Conservation (phyloP, 2,888 invertebrate genomes). For the Melangyna quadrimaculata region DNA sequence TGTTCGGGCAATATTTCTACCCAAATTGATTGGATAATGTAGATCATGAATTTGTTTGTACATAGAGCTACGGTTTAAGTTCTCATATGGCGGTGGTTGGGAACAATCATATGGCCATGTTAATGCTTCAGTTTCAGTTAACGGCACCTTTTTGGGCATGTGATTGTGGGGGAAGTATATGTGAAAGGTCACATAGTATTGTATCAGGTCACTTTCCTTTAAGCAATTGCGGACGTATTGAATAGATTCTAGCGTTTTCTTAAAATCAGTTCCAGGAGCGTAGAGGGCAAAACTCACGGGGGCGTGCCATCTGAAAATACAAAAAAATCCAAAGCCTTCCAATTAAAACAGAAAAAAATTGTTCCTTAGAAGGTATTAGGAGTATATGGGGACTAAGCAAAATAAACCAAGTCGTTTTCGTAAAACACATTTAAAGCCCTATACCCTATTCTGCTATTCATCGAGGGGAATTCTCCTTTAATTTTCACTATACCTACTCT, state of each 20-base stretch:
- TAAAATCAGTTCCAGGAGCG: constrained; percentile 85
- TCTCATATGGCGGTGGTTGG: constrained; percentile 73
- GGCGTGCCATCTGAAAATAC: constrained; percentile 84
- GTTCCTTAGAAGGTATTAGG: no score
- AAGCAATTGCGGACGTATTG: constrained; percentile 83
- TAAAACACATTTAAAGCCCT: no score
- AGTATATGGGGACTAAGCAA: no score
- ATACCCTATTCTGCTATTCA: no score
- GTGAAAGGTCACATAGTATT: constrained; percentile 85
- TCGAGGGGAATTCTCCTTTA: no score
- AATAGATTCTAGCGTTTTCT: constrained; percentile 83
- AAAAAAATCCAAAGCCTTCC: no score
- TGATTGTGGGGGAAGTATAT: constrained; percentile 84
- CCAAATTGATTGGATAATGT: constrained; percentile 93
- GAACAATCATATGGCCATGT: constrained; percentile 73
- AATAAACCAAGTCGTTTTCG: no score
- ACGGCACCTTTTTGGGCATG: constrained; percentile 81
- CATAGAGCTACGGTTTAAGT: constrained; percentile 81
- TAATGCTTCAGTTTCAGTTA: constrained; percentile 73
- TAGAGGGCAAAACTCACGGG: constrained; percentile 86
- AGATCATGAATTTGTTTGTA: constrained; percentile 89
- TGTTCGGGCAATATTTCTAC: constrained; percentile 91
- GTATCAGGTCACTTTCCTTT: constrained; percentile 81
- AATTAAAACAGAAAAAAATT: no score
- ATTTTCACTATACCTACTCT: no score